phyloP scores from a whole-genome alignment of 2,888 invertebrate species.

The Eupithecia centaureata region DNA sequence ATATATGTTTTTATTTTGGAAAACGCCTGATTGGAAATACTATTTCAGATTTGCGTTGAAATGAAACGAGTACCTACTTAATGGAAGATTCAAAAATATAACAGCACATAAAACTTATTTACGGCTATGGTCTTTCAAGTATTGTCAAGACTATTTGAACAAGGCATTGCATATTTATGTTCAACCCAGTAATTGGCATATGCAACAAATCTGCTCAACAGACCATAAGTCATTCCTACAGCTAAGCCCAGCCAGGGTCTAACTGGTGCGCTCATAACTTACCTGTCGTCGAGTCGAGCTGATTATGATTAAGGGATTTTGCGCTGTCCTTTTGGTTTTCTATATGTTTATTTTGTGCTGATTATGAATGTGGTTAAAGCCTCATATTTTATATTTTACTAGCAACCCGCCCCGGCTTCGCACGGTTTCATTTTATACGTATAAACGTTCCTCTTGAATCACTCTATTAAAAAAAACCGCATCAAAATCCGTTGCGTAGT shows the following conservation, averaged over 20 bases:
- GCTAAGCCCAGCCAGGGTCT: conserved; percentile 41
- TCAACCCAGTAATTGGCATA: conserved; percentile 56
- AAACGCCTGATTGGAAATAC: neutral
- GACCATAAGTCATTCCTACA: conserved; percentile 54
- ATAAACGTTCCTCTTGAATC: no score
- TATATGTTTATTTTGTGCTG: neutral
- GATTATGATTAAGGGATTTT: conserved; percentile 32
- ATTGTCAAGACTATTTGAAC: conserved; percentile 42
- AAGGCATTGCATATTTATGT: conserved; percentile 45
- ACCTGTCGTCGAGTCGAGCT: conserved; percentile 31
- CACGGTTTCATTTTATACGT: no score
- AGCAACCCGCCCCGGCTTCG: no score
- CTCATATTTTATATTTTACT: neutral
- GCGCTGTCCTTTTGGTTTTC: conserved; percentile 14
- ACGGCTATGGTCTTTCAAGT: conserved; percentile 30
- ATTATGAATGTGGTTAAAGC: neutral
- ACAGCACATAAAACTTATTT: neutral
- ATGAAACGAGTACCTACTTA: neutral
- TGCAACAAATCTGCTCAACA: conserved; percentile 54
- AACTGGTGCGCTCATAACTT: conserved; percentile 31
- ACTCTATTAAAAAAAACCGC: no score
- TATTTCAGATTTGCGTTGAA: neutral
- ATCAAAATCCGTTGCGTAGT: no score
- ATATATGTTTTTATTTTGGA: neutral
- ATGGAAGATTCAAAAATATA: conserved; percentile 1